Evolutionary conservation across 2,113 vertebrate species (phyloP), one percentile per base, ranked within the genome.

Genomic region (Spermophilus dauricus): DNA sequence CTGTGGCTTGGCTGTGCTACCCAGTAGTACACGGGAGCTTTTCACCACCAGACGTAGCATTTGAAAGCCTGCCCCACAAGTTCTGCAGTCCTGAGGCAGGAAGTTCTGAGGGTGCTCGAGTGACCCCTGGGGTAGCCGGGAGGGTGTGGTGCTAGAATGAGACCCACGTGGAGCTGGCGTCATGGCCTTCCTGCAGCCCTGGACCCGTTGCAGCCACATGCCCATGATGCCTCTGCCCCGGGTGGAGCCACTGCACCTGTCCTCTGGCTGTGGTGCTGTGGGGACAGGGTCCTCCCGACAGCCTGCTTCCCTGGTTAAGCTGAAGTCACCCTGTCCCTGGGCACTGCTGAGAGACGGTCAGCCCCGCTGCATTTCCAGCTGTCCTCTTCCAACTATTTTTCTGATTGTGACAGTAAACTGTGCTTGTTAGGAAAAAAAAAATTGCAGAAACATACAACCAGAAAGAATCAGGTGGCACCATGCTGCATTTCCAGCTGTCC

Each of bases 1-100:
- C 2, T 1, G 8, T 8, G 34, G 10, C 0, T 1, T 13, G 72
- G 58, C 81, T 13, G 1, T 5, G 1, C 42, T 37, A 1, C 5
- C 53, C 8, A 0, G 65, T n/a, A 22, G 89, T 37, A 11, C 18
- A 0, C 7, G 53, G 78, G 51, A 16, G 1, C 17, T 12, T 42
- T 8, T 76, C 18, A 2, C 26, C 42, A 78, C 20, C 30, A 39
- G 63, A 2, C 34, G 26, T 61, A n/a, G 4, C 2, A 1, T 53
- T 26, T 72, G 6, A 53, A 51, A 67, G 65, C 58, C 32, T 9
- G 39, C 65, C 26, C 26, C 11, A 0, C 2, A 2, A n/a, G 4
- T 45, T 34, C 22, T 28, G 8, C 11, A 26, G 58, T 39, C 76
- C 77, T 22, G 12, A 53, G n/a, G 37, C 56, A 45, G 61, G 14